These are phyloP conservation scores for Philaethria dido DNA, from an alignment of 2,888 invertebrate genomes.

Conservation along the genomic window DNA sequence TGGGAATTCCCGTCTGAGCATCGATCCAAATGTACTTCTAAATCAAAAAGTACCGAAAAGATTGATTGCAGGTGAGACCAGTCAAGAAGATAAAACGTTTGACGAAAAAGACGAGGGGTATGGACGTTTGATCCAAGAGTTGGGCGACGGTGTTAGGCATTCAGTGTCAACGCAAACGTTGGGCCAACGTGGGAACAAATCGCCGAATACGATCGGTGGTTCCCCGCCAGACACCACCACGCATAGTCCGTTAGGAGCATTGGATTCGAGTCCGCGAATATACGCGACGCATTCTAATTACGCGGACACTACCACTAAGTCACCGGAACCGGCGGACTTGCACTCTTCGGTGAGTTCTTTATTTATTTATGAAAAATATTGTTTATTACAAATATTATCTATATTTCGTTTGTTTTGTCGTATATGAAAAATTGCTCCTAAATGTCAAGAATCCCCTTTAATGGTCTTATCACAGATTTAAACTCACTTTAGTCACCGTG, in stretches of 20 bases:
- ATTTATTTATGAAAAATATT: no score
- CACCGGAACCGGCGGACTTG: constrained; percentile 73
- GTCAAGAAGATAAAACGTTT: constrained; percentile 45
- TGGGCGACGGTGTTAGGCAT: constrained; percentile 73
- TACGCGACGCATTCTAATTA: constrained; percentile 57
- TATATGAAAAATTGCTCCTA: no score
- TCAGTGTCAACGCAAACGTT: constrained; percentile 91
- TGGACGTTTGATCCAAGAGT: constrained; percentile 56
- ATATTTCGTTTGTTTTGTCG: no score
- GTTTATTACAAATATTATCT: no score
- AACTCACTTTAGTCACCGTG: no score
- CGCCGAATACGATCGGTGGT: constrained; percentile 57
- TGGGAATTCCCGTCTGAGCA: constrained; percentile 76
- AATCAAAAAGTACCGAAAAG: constrained; percentile 57
- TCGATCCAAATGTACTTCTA: constrained; percentile 85
- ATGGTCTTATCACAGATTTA: no score
- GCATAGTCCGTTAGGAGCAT: constrained; percentile 89
- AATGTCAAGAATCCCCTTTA: no score
- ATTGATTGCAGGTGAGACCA: constrained; percentile 36
- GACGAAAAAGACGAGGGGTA: constrained; percentile 52
- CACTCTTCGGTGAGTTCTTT: constrained; percentile 66
- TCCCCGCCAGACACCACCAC: constrained; percentile 93
- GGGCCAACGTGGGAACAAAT: constrained; percentile 59
- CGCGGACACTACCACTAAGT: constrained; percentile 77
- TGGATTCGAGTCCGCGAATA: constrained; percentile 58